These are phyloP conservation scores for Limanda limanda DNA, from an alignment of 2,113 vertebrate species.

Conservation along the genomic window DNA sequence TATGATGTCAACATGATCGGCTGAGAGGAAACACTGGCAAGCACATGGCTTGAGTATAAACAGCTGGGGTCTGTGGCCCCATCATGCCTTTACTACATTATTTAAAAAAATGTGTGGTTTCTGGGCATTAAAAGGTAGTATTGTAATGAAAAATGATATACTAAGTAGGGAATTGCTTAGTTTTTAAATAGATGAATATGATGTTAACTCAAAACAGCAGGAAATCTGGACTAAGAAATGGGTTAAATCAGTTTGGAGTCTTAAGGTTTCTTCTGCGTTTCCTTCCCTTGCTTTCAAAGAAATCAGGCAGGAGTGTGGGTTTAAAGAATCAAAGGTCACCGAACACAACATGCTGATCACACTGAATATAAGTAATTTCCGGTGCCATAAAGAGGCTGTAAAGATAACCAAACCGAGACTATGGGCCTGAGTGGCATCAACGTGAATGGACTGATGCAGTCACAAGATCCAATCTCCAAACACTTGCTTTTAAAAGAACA, in stretches of 20 bases:
- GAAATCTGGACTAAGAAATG: conserved; percentile 12
- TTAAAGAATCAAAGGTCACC: conserved; percentile 41
- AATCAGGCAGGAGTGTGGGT: conserved; percentile 4
- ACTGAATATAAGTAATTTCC: neutral
- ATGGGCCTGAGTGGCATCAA: neutral
- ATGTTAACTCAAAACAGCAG: conserved; percentile 12
- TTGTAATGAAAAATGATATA: too few species aligned
- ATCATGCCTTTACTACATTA: neutral
- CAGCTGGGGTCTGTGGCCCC: conserved; percentile 38
- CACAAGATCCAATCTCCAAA: conserved; percentile 53
- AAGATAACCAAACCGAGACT: conserved; percentile 43
- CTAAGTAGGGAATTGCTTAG: too few species aligned
- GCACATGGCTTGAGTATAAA: conserved; percentile 36
- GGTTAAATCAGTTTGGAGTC: neutral
- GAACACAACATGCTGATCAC: conserved; percentile 15
- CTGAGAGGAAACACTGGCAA: conserved; percentile 6
- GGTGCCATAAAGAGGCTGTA: conserved; percentile 37
- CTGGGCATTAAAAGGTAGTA: neutral
- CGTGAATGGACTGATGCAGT: conserved; percentile 22
- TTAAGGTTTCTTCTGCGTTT: neutral
- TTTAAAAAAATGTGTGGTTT: neutral
- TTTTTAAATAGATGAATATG: conserved; percentile 12
- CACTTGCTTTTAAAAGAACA: neutral
- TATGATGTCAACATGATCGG: conserved; percentile 3
- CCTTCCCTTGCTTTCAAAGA: neutral